Base-by-base conservation (phyloP, 2,113 vertebrate genomes). In the Pica pica region DNA sequence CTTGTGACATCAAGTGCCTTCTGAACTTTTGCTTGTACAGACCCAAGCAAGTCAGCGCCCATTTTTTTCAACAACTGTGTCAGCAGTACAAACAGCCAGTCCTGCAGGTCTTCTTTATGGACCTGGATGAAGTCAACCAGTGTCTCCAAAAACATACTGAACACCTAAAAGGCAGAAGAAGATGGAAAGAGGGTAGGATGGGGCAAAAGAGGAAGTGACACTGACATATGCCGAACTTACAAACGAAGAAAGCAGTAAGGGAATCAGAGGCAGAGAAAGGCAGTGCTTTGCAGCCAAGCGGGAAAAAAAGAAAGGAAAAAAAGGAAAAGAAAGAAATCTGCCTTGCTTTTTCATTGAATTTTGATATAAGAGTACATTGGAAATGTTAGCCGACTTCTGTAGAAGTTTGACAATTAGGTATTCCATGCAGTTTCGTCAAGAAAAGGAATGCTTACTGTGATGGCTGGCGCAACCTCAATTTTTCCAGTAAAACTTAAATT, bases 111-210 rank as follows among this genome's bases (percentile, higher is more conserved):
- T 8, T 99, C 99, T 96, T 99, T 99, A 93, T 99, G 99, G 76
- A 99, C 99, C 93, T 97, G 98, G 94, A 99, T 98, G 97, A 99
- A 99, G 97, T 99, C 99, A 47, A 99, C 99, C 69, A 99, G 98
- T 0, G 99, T 99, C 97, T 99, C 99, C 98, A 99, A 97, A 98
- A 99, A 99, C 99, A 99, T 99, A 96, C 99, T 99, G 98, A 99
- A 99, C 46, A 99, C 99, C 99, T 99, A 96, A 15, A 97, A 95
- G 97, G 94, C 90, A 94, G 76, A 96, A 97, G 70, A 93, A 96
- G 77, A 92, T 61, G 81, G 68, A 83, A 87, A 94, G 75, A 87
- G 75, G 95, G 91, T 93, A 91, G 92, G 86, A 91, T 88, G 73
- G 90, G 87, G 60, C 83, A 91, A 97, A 97, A 97, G 97, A 97